Evolutionary conservation across 2,888 invertebrate genomes (phyloP).

Genomic region (Sylvicola cinctus): DNA sequence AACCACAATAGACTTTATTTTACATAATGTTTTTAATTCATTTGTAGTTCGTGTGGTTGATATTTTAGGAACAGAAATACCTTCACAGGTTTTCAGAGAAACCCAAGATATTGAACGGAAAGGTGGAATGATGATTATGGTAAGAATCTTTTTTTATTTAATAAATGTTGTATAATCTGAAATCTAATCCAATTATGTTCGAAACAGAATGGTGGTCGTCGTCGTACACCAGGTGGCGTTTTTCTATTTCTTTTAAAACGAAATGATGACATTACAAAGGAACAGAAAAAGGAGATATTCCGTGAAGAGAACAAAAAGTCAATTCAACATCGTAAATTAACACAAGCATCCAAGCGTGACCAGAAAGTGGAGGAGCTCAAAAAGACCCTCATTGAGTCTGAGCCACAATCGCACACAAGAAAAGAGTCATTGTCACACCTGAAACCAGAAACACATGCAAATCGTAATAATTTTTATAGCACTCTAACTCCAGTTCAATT

Average conservation of each 20-base stretch:
- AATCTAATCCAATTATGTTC: not conserved
- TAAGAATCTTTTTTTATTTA: conserved; percentile 18
- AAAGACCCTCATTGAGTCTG: conserved; percentile 27
- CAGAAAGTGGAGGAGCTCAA: conserved; percentile 46
- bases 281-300: conserved; percentile 47
- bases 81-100: conserved; percentile 53
- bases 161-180: conserved; percentile 2
- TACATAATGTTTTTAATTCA: conserved; percentile 1
- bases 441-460: conserved; percentile 15
- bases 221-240: conserved; percentile 73
- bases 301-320: conserved; percentile 37
- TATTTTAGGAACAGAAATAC: conserved; percentile 48
- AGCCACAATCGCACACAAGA: conserved; percentile 4
- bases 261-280: conserved; percentile 41
- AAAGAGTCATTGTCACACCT: conserved; percentile 16
- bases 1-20: conserved; percentile 2
- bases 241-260: conserved; percentile 63
- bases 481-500: conserved; percentile 8
- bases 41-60: conserved; percentile 43
- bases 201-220: conserved; percentile 43
- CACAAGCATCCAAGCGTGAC: conserved; percentile 33
- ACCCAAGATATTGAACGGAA: conserved; percentile 64
- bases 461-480: conserved; percentile 10
- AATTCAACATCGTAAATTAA: conserved; percentile 32
- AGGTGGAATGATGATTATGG: conserved; percentile 74